A percentile compares a stretch with the other conserved stretches of the same genome.
Evolutionary conservation across 1,140 invertebrate species (phyloP).

Genomic region (Drosophila watanabei): DNA sequence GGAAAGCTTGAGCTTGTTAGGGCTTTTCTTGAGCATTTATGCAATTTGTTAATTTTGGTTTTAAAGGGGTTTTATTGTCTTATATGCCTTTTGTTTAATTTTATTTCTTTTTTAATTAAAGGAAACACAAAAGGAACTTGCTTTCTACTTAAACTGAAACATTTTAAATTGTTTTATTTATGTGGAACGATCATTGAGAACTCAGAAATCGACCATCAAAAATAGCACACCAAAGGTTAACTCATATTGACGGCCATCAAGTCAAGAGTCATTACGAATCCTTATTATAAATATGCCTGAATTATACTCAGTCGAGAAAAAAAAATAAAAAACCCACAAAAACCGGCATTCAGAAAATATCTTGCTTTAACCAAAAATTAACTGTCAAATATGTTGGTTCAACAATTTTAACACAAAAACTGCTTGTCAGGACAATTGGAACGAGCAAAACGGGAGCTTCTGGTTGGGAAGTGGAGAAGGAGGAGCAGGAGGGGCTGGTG

Average conservation of each 20-base stretch:
- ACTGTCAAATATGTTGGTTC: conserved; percentile 83
- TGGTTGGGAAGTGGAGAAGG: not conserved
- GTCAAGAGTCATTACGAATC: conserved; percentile 3
- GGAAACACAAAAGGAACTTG: not conserved
- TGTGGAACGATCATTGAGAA: not conserved
- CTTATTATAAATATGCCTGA: not conserved
- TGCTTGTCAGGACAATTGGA: conserved; percentile 72
- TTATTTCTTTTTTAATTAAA: not conserved
- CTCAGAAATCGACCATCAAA: not conserved
- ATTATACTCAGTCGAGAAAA: not conserved
- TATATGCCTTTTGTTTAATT: no score
- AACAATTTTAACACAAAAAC: conserved; percentile 72
- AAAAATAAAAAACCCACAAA: conserved; percentile 20
- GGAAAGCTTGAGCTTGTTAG: conserved; percentile 6
- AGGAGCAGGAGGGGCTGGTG: not conserved
- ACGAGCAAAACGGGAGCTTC: conserved; percentile 15
- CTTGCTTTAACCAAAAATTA: conserved; percentile 75
- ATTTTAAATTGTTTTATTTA: not conserved
- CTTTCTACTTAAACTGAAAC: not conserved
- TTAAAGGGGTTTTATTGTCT: conserved; percentile 5
- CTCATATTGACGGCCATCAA: conserved; percentile 10
- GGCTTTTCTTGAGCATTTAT: conserved; percentile 47
- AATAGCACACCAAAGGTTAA: not conserved
- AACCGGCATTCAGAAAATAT: conserved; percentile 50
- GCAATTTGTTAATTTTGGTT: conserved; percentile 75